Conservation (phyloP, 2,113 vertebrate genomes). For the Emberiza fucata region DNA sequence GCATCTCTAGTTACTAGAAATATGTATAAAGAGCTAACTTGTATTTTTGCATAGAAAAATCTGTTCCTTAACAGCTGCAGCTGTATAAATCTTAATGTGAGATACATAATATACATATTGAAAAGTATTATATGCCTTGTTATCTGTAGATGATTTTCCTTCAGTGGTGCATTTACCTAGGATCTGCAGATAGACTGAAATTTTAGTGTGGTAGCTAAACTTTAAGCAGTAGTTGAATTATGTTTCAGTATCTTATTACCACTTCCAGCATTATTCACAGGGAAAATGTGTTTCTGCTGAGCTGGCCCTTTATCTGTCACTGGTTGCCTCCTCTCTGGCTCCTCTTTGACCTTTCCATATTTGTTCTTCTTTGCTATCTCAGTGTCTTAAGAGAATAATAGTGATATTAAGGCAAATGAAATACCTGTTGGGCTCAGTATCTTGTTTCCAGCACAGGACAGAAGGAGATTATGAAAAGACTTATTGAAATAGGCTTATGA, state of each 20-base stretch:
- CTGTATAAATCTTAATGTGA: neutral
- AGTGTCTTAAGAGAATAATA: neutral
- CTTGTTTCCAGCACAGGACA: neutral
- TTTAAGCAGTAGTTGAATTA: neutral
- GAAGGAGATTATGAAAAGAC: neutral
- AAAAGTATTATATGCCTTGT: neutral
- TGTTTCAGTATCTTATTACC: neutral
- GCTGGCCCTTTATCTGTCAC: neutral
- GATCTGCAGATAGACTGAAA: neutral
- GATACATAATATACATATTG: neutral
- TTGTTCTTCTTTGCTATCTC: constrained; percentile 4
- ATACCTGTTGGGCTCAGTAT: constrained; percentile 40
- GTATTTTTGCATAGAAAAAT: neutral
- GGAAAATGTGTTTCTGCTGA: neutral
- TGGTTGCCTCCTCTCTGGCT: neutral
- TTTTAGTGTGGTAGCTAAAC: neutral
- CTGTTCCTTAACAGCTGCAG: neutral
- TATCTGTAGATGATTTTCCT: neutral
- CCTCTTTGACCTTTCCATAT: constrained; percentile 19
- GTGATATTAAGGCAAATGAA: constrained; percentile 24
- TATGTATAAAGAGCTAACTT: neutral
- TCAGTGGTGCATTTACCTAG: neutral
- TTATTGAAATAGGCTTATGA: constrained; percentile 28
- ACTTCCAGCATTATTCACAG: neutral
- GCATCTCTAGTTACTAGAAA: neutral